Conservation (phyloP, 2,113 vertebrate species). For the Thinocorus orbignyianus region DNA sequence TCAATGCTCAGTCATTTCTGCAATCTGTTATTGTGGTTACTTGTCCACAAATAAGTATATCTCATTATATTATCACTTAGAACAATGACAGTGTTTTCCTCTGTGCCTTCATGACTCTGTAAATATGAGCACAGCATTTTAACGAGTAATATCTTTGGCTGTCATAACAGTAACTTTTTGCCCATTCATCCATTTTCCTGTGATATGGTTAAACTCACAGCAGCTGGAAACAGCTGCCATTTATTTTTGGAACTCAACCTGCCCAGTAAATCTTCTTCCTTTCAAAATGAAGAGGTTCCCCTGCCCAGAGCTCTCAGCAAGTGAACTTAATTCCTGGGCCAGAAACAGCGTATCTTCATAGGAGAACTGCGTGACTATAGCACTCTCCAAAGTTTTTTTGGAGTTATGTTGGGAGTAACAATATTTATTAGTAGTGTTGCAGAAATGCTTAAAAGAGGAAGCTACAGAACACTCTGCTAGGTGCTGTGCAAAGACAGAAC, state of each 20-base stretch:
- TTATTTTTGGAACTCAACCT: constrained; percentile 11
- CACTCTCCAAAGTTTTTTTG: background rate
- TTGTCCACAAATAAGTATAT: background rate
- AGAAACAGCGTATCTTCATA: background rate
- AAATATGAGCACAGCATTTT: background rate
- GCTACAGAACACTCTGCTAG: background rate
- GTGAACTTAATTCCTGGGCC: background rate
- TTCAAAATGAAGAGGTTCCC: background rate
- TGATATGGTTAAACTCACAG: background rate
- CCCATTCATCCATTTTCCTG: background rate
- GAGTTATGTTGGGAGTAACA: background rate
- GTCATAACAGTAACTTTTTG: background rate
- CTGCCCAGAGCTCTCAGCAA: background rate
- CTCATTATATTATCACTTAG: background rate
- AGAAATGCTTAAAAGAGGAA: background rate
- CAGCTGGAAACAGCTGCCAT: background rate
- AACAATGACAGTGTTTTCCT: background rate
- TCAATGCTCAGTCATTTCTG: background rate
- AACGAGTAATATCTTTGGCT: background rate
- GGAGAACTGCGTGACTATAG: background rate
- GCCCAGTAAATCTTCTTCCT: background rate
- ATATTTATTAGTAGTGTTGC: background rate
- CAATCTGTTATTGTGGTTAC: background rate
- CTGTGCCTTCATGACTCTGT: background rate
- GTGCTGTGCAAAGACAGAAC: background rate